phyloP scores from a whole-genome alignment of 2,113 vertebrate species.

The Lamprologus sp. region DNA sequence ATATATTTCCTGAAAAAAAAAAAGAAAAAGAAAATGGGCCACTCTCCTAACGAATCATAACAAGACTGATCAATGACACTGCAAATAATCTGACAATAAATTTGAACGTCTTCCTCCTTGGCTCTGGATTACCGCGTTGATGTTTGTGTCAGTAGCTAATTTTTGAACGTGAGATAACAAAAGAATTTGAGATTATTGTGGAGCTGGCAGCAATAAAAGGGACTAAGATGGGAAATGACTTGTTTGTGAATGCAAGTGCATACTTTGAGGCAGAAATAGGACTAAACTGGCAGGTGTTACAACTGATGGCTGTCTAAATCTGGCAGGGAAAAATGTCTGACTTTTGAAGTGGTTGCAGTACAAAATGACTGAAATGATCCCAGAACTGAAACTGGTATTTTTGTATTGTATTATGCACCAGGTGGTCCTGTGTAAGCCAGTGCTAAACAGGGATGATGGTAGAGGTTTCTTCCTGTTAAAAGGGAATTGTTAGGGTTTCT shows the following conservation, averaged over 20 bases:
- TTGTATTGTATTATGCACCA: neutral
- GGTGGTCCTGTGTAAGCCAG: neutral
- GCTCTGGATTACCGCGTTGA: neutral
- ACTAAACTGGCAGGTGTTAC: neutral
- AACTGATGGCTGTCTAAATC: neutral
- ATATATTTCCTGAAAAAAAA: neutral
- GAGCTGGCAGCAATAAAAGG: neutral
- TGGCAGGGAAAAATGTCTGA: neutral
- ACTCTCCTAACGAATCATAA: neutral
- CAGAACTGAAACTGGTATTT: neutral
- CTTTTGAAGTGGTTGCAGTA: neutral
- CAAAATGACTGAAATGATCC: neutral
- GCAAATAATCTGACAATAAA: neutral
- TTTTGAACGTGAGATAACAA: neutral
- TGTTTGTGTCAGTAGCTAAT: neutral
- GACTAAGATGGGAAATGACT: neutral
- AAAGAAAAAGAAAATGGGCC: neutral
- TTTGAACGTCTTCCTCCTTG: neutral
- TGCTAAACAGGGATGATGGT: neutral
- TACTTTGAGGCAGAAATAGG: neutral
- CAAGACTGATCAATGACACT: neutral
- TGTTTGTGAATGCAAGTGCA: neutral
- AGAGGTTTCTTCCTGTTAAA: neutral
- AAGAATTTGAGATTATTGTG: neutral
- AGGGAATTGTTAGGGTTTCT: neutral